Evolutionary conservation across 1,140 invertebrate genomes (phyloP).

Genomic region (Drosophila ohnishii): DNA sequence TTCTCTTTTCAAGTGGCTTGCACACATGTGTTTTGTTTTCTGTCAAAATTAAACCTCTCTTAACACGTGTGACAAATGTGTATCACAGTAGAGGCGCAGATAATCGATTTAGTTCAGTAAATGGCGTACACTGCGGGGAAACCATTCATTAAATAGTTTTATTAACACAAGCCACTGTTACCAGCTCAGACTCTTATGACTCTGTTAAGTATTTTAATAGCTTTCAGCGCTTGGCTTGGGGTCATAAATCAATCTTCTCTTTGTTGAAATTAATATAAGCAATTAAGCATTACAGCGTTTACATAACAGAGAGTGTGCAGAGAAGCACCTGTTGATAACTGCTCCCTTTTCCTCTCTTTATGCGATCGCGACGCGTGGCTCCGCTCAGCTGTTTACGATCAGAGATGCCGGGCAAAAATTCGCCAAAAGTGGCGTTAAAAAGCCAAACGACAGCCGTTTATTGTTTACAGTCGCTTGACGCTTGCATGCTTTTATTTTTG

Average conservation of each 20-base stretch:
- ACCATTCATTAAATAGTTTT: background rate
- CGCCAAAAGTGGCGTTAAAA: background rate
- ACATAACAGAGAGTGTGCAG: constrained; percentile 44
- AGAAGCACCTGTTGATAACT: constrained; percentile 51
- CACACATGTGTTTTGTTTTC: constrained; percentile 21
- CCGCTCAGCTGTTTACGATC: constrained; percentile 53
- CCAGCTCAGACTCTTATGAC: background rate
- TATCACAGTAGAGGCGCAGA: constrained; percentile 1
- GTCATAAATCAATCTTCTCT: constrained; percentile 29
- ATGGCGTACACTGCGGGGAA: background rate
- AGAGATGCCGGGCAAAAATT: constrained; percentile 11
- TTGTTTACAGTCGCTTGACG: constrained; percentile 64
- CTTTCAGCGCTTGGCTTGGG: background rate
- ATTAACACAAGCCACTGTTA: constrained; percentile 15
- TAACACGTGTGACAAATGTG: constrained; percentile 39
- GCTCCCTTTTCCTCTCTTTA: background rate
- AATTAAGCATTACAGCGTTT: constrained; percentile 43
- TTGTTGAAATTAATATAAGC: constrained; percentile 31
- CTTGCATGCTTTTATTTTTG: constrained; percentile 68
- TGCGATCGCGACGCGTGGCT: constrained; percentile 54
- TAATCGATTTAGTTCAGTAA: constrained; percentile 13
- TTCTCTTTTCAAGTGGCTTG: constrained; percentile 13
- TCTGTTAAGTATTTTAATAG: constrained; percentile 37
- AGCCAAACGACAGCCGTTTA: constrained; percentile 22
- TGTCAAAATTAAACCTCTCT: constrained; percentile 2